phyloP scores from a whole-genome alignment of 2,113 vertebrate genomes.

The Dasyprocta punctata region DNA sequence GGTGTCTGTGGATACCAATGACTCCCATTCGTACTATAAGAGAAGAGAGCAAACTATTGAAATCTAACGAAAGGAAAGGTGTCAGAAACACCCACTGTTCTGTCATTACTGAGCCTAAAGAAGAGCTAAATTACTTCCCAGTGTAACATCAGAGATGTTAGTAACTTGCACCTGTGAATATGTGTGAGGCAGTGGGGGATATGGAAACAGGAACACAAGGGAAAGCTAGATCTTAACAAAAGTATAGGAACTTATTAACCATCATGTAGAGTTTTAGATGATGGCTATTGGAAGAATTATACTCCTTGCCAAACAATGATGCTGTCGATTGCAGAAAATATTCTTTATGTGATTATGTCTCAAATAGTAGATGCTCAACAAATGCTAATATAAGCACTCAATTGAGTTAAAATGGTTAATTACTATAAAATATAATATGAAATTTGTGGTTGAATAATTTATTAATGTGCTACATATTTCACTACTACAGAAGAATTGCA shows the following conservation, averaged over 20 bases:
- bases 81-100: conserved; percentile 27
- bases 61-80: conserved; percentile 43
- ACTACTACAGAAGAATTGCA: neutral
- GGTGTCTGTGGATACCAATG: conserved; percentile 44
- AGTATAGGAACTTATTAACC: neutral
- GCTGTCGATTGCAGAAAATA: neutral
- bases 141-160: conserved; percentile 25
- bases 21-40: conserved; percentile 39
- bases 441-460: neutral
- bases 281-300: neutral
- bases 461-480: neutral
- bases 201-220: neutral
- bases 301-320: neutral
- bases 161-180: conserved; percentile 38
- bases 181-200: rapidly evolving
- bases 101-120: conserved; percentile 30
- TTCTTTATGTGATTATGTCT: neutral
- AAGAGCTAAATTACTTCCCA: conserved; percentile 36
- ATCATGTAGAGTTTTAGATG: neutral
- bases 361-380: neutral
- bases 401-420: neutral
- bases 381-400: neutral
- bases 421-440: neutral
- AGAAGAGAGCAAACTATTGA: conserved; percentile 12
- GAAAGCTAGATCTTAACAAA: neutral